These are phyloP conservation scores for Callocephalon fimbriatum DNA, from an alignment of 2,113 vertebrate species.

Conservation along the genomic window DNA sequence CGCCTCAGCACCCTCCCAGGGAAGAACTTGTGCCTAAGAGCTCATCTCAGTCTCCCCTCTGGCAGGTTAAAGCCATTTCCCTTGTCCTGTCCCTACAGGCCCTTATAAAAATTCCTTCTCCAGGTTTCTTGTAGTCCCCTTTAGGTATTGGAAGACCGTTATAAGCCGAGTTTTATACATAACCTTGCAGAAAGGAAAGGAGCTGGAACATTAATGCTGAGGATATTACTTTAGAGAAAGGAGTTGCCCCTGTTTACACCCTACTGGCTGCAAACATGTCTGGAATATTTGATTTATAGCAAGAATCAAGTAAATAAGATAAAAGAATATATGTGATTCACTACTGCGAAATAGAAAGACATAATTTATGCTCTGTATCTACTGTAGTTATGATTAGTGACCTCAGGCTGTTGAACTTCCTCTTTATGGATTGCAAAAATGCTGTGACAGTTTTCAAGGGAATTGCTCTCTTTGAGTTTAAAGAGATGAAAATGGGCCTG, in stretches of 20 bases:
- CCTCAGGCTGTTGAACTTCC: constrained; percentile 81
- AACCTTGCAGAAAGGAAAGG: not conserved
- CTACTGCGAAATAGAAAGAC: constrained; percentile 16
- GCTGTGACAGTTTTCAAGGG: constrained; percentile 77
- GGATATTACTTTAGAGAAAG: not conserved
- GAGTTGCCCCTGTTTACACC: not conserved
- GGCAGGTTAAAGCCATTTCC: not conserved
- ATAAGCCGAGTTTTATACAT: not conserved
- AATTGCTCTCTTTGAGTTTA: constrained; percentile 80
- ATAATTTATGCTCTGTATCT: constrained; percentile 60
- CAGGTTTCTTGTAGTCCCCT: not conserved
- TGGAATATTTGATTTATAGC: not conserved
- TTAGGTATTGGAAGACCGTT: not conserved
- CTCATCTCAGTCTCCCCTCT: not conserved
- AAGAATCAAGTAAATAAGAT: constrained; percentile 45
- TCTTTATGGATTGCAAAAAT: constrained; percentile 78
- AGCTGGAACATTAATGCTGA: not conserved
- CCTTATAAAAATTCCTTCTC: not conserved
- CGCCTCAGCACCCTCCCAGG: not conserved
- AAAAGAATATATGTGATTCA: constrained; percentile 21
- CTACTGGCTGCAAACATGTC: not conserved
- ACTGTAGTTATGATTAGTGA: constrained; percentile 64
- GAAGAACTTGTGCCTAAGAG: not conserved
- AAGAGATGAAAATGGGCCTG: constrained; percentile 71
- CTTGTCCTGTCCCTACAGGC: not conserved